These are phyloP conservation scores for Muntiacus reevesi DNA, from an alignment of 2,113 vertebrate species.

Conservation along the genomic window DNA sequence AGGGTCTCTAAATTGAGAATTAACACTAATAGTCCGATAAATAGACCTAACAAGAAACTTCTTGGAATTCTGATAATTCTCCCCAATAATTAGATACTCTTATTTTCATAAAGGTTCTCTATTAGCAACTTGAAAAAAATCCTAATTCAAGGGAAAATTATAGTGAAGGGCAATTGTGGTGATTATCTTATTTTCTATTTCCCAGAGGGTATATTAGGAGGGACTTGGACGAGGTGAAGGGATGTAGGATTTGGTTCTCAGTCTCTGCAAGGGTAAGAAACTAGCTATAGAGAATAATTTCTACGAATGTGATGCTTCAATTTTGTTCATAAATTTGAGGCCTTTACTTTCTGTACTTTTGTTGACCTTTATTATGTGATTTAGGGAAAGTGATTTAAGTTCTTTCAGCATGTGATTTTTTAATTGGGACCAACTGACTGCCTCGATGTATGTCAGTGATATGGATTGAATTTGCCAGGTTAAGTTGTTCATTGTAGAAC, in stretches of 20 bases:
- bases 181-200: conserved; percentile 18
- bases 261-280: not conserved
- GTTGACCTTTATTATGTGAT: not conserved
- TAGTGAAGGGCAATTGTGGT: not conserved
- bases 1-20: not conserved
- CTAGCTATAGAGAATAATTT: not conserved
- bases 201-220: not conserved
- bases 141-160: not conserved
- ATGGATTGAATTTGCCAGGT: not conserved
- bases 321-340: not conserved
- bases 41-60: not conserved
- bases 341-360: not conserved
- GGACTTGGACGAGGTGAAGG: not conserved
- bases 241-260: not conserved
- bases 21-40: not conserved
- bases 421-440: not conserved
- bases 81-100: not conserved
- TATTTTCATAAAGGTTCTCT: conserved; percentile 24
- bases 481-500: not conserved
- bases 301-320: not conserved
- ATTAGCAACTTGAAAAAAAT: not conserved
- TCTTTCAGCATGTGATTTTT: not conserved
- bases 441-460: not conserved
- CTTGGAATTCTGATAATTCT: conserved; percentile 29
- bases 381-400: not conserved